Evolutionary conservation across 23 tunicate genomes (phyloP), one percentile per base, ranked within the genome.

Genomic region (Diplosoma virens): DNA sequence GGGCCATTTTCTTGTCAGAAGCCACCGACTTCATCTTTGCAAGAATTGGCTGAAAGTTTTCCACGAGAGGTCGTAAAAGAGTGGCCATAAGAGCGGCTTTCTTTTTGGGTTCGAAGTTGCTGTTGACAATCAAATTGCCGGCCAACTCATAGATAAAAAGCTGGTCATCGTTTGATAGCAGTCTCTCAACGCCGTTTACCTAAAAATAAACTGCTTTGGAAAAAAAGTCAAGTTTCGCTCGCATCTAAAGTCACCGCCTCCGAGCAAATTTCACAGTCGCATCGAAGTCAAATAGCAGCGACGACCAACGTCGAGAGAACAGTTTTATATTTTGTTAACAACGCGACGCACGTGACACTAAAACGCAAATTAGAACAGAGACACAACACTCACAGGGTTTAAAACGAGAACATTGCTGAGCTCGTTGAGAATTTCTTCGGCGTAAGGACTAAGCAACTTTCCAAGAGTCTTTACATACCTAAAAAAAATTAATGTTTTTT

Each of bases 1-100:
- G 34, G 11, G 11, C 7, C 16, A 5, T 25, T 7, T 20, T 53
- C 20, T 68, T 22, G 52, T 35, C 32, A 1, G 70, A 24, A 3
- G 34, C 69, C 33, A 79, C 41, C 36, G 75, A 64, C 25, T 56
- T 69, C 92, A 92, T 85, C 48, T 77, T 65, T 3, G 21, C 37
- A 61, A 92, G 46, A 18, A 69, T 33, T 30, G 84, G 87, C 25
- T 81, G 47, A 70, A 92, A 92, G 7, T 64, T 86, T 48, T 85
- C 85, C 80, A 92, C 97, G 31, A 92, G 84, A 16, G 97, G 97
- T 11, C 87, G 79, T 82, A 92, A 77, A 14, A 92, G 84, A 27
- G 83, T 33, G 0, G 87, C 85, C 92, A 92, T 85, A 5, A 80
- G 78, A 16, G 60, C 55, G 2, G 82, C 76, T 36, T 76, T 85